Evolutionary conservation across 2,888 invertebrate genomes (phyloP), one percentile per base, ranked within the genome.

Genomic region (Caenorhabditis plicata): DNA sequence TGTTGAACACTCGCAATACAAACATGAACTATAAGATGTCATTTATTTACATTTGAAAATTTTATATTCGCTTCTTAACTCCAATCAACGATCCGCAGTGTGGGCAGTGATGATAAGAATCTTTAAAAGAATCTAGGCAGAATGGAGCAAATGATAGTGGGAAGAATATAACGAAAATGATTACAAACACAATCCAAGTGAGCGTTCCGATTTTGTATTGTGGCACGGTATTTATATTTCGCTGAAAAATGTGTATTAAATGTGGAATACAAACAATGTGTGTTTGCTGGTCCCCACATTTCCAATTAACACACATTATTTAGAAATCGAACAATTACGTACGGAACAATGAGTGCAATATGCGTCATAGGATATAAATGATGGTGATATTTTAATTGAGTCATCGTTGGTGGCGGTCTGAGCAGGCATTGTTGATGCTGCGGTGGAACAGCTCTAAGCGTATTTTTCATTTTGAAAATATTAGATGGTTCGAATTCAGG

Each of bases 71-170:
- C 48, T 68, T 72, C 53, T 64, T 62, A 39, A 64, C 55, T 9
- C 69, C 62, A 26, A 73, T 46, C 17, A 71, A 51, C n/a, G 55
- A 44, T 8, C 63, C 45, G 47, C 73, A 73, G 27, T 70, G 68
- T n/a, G 73, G 71, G 25, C 73, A 73, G 35, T 68, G 58, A 43
- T 73, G 73, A 32, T 73, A 68, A 38, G 52, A 68, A 56, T 73
- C 71, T 48, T 73, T 73, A 44, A 66, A 66, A 15, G 64, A 61
- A 29, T 71, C 69, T 29, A 73, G 50, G 40, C 68, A 68, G 63
- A 73, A 73, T 8, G 73, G 73, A n/a, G 70, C 64, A 31, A 68
- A 73, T 8, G 68, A 64, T 15, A 73, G 61, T 0, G 73, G 73
- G 62, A 73, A 70, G 67, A 73, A 73, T 64, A 58, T 65, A 42